Evolutionary conservation across 2,888 invertebrate species (phyloP).

Genomic region (Acanthococcus lagerstroemiae): DNA sequence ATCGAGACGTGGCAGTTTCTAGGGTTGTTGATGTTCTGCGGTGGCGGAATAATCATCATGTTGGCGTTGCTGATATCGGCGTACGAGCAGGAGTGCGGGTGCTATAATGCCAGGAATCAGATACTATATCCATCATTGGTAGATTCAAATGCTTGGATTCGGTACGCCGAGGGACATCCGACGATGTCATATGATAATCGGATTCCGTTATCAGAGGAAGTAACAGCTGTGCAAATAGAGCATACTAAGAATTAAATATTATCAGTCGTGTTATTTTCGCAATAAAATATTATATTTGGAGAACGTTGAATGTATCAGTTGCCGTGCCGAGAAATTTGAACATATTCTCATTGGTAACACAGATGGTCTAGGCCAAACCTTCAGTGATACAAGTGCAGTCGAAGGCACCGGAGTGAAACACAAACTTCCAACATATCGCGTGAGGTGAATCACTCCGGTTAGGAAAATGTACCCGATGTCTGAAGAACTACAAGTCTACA

Average conservation of each 20-base stretch:
- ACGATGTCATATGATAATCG: background rate
- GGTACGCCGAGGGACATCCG: constrained; percentile 6
- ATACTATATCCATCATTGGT: constrained; percentile 3
- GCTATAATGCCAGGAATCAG: constrained; percentile 7
- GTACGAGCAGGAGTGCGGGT: constrained; percentile 20
- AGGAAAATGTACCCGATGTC: too few species aligned
- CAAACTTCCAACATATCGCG: too few species aligned
- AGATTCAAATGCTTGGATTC: constrained; percentile 7
- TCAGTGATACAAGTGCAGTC: too few species aligned
- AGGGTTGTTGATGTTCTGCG: constrained; percentile 15
- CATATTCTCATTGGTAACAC: too few species aligned
- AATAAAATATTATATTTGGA: too few species aligned
- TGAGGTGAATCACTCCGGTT: too few species aligned
- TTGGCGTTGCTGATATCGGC: constrained; percentile 9
- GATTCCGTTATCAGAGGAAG: constrained; percentile 15
- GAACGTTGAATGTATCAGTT: too few species aligned
- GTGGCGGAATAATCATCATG: constrained; percentile 14
- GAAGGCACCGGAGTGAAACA: too few species aligned
- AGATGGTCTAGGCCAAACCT: too few species aligned
- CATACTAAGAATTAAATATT: constrained; percentile 3
- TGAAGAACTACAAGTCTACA: too few species aligned
- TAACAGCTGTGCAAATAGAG: constrained; percentile 18
- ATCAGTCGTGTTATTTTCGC: too few species aligned
- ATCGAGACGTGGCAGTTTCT: constrained; percentile 16
- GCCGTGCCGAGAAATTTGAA: too few species aligned